Conservation (phyloP, 2,113 vertebrate genomes). For the Melozone crissalis region DNA sequence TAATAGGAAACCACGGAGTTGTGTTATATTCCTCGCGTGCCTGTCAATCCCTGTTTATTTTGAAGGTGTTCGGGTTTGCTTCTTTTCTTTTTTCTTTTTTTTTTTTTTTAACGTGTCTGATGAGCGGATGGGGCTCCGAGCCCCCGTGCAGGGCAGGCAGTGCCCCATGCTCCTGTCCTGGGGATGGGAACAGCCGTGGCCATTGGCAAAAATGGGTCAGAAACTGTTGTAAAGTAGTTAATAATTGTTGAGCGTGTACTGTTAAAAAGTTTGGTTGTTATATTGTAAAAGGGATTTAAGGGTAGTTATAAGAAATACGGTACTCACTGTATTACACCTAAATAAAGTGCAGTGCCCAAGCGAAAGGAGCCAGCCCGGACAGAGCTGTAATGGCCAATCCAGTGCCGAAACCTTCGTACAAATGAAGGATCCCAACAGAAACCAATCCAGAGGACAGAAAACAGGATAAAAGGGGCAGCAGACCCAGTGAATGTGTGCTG, state of each 20-base stretch:
- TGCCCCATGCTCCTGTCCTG: accelerated
- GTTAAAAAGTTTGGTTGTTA: background rate
- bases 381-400: background rate
- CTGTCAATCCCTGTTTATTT: accelerated
- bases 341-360: background rate
- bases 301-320: background rate
- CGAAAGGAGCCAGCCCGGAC: no score
- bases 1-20: background rate
- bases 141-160: accelerated
- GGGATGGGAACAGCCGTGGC: accelerated
- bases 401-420: background rate
- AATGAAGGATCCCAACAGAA: background rate
- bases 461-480: background rate
- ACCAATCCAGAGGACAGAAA: background rate
- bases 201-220: background rate
- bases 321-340: background rate
- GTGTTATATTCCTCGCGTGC: accelerated
- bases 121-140: accelerated
- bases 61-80: accelerated
- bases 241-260: background rate
- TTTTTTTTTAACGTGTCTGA: background rate
- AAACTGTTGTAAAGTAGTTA: background rate
- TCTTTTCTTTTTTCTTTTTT: background rate
- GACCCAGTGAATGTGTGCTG: background rate
- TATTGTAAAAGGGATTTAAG: background rate